These are phyloP conservation scores for Clarias fuscus DNA, from an alignment of 2,797 vertebrate genomes.

Conservation along the genomic window DNA sequence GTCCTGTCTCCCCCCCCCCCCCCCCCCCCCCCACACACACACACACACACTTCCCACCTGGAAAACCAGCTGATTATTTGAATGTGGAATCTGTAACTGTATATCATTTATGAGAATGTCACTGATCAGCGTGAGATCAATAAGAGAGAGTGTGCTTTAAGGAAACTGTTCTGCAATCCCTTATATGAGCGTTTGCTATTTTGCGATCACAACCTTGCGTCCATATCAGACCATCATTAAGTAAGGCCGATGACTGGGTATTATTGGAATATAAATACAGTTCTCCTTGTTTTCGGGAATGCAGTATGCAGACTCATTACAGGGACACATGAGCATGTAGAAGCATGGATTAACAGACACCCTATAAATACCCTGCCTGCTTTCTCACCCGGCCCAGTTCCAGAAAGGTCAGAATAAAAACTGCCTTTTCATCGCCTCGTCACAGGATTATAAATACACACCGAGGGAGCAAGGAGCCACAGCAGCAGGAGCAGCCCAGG, in stretches of 20 bases:
- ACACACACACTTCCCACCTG: not conserved
- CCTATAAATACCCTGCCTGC: conserved; percentile 73
- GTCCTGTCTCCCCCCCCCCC: too few species aligned
- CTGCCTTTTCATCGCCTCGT: conserved; percentile 77
- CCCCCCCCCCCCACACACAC: too few species aligned
- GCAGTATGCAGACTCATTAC: conserved; percentile 44
- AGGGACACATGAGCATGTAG: conserved; percentile 61
- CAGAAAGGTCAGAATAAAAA: conserved; percentile 72
- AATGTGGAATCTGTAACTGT: not conserved
- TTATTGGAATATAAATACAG: conserved; percentile 29
- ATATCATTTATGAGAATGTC: not conserved
- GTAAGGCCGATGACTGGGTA: not conserved
- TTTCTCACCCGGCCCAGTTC: conserved; percentile 60
- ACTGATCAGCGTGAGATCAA: not conserved
- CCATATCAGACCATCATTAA: conserved; percentile 18
- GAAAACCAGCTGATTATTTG: not conserved
- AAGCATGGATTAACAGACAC: conserved; percentile 62
- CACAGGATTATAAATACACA: conserved; percentile 76
- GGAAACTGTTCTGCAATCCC: not conserved
- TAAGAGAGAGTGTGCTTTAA: not conserved
- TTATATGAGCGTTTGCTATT: conserved; percentile 21
- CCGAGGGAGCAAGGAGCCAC: conserved; percentile 44
- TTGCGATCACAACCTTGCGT: not conserved
- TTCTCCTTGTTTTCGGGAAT: conserved; percentile 28
- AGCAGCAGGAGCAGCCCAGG: conserved; percentile 43